Evolutionary conservation across 2,113 vertebrate genomes (phyloP).

Genomic region (Bambusicola thoracicus): DNA sequence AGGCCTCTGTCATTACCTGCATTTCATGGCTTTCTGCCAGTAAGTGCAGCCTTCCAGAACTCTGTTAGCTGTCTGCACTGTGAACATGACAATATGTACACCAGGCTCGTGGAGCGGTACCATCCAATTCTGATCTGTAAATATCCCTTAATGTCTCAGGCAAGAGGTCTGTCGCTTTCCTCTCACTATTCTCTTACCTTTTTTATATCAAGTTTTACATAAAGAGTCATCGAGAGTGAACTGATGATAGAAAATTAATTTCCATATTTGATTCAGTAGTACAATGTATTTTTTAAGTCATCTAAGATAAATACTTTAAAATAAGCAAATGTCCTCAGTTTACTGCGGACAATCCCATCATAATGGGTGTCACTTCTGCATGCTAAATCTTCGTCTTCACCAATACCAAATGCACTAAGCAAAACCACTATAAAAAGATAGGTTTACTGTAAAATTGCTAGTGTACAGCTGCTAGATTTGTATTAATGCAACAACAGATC

Average conservation of each 20-base stretch:
- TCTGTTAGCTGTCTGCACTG: not conserved
- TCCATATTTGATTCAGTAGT: not conserved
- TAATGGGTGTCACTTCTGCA: slow-evolving; percentile 30
- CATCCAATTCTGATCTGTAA: not conserved
- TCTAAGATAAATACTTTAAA: slow-evolving; percentile 64
- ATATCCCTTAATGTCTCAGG: not conserved
- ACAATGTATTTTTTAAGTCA: slow-evolving; percentile 41
- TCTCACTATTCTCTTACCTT: not conserved
- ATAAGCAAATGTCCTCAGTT: slow-evolving; percentile 51
- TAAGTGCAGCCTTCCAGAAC: not conserved
- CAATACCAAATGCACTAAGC: not conserved
- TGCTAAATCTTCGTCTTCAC: slow-evolving; percentile 49
- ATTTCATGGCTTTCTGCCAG: not conserved
- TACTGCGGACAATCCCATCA: slow-evolving; percentile 21
- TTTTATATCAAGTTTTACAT: not conserved
- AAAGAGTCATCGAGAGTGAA: not conserved
- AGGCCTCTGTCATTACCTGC: not conserved
- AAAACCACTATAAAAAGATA: not conserved
- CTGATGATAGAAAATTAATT: slow-evolving; percentile 38
- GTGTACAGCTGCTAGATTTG: slow-evolving; percentile 40
- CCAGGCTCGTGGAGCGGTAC: not conserved
- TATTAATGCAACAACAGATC: slow-evolving; percentile 37
- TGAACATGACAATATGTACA: not conserved
- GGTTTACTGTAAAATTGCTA: slow-evolving; percentile 8
- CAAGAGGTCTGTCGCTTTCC: not conserved